Evolutionary conservation across 2,888 invertebrate genomes (phyloP).

Genomic region (Platypus cylindrus): DNA sequence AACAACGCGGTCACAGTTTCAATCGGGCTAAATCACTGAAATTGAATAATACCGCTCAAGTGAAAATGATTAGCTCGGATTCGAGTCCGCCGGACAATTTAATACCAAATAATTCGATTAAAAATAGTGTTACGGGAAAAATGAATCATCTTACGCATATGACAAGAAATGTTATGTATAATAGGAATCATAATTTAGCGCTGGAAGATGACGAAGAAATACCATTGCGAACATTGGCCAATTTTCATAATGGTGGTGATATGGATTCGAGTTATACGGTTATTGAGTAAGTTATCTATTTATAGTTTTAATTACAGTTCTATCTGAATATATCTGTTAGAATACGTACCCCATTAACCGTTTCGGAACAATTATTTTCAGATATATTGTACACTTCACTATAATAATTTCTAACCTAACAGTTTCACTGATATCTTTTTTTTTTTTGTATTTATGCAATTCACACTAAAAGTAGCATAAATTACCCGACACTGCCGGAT

Average conservation of each 20-base stretch:
- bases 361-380: too few species aligned
- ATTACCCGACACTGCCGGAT: too few species aligned
- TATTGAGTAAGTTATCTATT: conserved; percentile 54
- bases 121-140: conserved; percentile 41
- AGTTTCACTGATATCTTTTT: too few species aligned
- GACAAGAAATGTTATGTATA: conserved; percentile 34
- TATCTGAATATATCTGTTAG: too few species aligned
- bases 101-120: conserved; percentile 45
- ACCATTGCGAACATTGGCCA: conserved; percentile 56
- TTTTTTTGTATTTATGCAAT: too few species aligned
- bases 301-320: too few species aligned
- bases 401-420: too few species aligned
- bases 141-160: conserved; percentile 45
- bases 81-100: conserved; percentile 40
- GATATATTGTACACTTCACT: too few species aligned
- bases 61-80: conserved; percentile 36
- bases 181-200: conserved; percentile 28
- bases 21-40: conserved; percentile 46
- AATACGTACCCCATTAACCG: too few species aligned
- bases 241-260: conserved; percentile 52
- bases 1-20: conserved; percentile 56
- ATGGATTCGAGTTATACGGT: conserved; percentile 57
- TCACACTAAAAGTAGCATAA: too few species aligned
- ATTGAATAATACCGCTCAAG: conserved; percentile 41
- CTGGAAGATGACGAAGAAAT: conserved; percentile 51